phyloP scores from a whole-genome alignment of 2,113 vertebrate species.

The Boleophthalmus pectinirostris region DNA sequence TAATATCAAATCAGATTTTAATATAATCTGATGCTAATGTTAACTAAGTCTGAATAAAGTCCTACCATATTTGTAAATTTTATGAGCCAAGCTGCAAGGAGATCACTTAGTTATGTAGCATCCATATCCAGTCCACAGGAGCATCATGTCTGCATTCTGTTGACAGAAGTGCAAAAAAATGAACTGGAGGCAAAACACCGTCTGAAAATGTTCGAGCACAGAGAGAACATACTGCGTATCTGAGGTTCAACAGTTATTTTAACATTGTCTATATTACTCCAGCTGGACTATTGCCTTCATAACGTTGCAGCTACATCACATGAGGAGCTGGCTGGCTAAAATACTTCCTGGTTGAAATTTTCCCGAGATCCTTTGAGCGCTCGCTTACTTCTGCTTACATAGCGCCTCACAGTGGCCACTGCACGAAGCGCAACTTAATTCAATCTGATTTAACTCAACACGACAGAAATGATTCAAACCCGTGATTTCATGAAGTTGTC shows the following conservation, averaged over 20 bases:
- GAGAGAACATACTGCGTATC: neutral
- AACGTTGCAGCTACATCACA: neutral
- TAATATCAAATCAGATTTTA: neutral
- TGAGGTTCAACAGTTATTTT: neutral
- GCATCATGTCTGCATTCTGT: neutral
- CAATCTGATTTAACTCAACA: neutral
- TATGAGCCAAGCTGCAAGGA: neutral
- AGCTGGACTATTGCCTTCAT: neutral
- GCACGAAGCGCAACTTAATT: neutral
- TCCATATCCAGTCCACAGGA: neutral
- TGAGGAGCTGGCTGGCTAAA: too few species aligned
- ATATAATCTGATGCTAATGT: neutral
- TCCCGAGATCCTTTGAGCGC: conserved; percentile 1
- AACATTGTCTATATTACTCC: neutral
- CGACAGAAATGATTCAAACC: neutral
- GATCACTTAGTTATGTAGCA: neutral
- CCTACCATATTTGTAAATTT: neutral
- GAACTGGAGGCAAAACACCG: neutral
- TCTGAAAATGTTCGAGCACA: neutral
- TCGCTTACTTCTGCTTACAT: neutral
- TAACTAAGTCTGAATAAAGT: neutral
- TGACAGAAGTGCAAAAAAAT: neutral
- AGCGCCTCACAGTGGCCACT: neutral
- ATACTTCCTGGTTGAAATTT: neutral
- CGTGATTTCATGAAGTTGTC: neutral